These are phyloP conservation scores for Steinernema carpocapsae DNA, from an alignment of 2,888 invertebrate genomes.

Conservation along the genomic window DNA sequence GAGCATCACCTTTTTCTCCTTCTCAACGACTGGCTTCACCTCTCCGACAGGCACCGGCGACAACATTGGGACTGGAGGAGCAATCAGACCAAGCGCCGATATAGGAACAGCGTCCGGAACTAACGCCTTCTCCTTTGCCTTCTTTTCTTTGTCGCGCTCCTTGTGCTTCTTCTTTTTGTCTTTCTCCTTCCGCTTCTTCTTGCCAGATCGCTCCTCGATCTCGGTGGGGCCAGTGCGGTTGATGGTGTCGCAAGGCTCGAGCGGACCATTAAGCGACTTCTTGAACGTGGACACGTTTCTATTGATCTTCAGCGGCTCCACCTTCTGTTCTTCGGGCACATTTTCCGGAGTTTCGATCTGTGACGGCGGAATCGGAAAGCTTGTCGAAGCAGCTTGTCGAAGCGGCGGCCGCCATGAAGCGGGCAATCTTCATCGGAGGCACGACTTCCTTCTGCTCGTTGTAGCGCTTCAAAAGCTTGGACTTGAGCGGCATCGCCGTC, in stretches of 20 bases:
- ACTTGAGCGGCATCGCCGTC: background rate
- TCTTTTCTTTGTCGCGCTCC: constrained; percentile 28
- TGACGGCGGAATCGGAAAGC: background rate
- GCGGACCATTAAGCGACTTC: background rate
- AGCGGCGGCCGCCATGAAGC: background rate
- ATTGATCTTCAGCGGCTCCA: background rate
- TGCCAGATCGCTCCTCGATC: constrained; percentile 22
- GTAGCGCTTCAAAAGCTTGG: background rate
- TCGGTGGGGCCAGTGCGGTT: background rate
- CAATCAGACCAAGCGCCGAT: too few relatives aligned
- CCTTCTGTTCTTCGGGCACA: background rate
- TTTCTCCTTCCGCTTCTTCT: constrained; percentile 33
- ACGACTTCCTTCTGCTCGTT: background rate
- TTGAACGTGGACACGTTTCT: background rate
- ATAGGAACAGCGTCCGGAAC: too few relatives aligned
- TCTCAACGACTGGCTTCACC: background rate
- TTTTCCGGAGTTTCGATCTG: background rate
- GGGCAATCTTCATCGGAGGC: constrained; percentile 16
- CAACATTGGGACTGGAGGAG: too few relatives aligned
- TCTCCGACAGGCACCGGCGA: background rate
- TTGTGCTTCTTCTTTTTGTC: constrained; percentile 36
- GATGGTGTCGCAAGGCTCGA: background rate
- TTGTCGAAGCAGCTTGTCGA: background rate
- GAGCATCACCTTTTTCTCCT: background rate
- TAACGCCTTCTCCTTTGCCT: background rate